Conservation (phyloP, 2,113 vertebrate genomes). For the Elephas maximus region DNA sequence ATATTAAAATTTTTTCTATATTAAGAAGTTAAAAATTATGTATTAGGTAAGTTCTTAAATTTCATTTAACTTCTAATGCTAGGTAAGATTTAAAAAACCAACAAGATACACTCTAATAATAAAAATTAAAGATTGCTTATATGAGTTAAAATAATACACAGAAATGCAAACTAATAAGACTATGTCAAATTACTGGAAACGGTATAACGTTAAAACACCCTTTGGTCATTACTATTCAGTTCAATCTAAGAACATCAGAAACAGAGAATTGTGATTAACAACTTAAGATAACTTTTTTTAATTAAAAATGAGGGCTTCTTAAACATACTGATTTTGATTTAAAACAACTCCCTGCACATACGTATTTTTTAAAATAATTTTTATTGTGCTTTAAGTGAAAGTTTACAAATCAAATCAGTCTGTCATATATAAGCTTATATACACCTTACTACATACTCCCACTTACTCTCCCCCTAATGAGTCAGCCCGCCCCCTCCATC, state of each 20-base stretch:
- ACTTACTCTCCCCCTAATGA: too few relatives aligned
- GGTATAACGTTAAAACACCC: not conserved
- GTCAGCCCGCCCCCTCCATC: too few relatives aligned
- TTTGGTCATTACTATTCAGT: not conserved
- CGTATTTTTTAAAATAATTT: not conserved
- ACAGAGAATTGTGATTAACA: not conserved
- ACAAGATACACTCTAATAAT: not conserved
- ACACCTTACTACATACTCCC: too few relatives aligned
- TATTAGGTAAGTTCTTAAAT: not conserved
- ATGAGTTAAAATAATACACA: not conserved
- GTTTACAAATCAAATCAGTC: too few relatives aligned
- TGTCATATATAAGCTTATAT: too few relatives aligned
- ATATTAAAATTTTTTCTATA: not conserved
- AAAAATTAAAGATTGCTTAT: not conserved
- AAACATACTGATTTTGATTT: not conserved
- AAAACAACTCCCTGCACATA: not conserved
- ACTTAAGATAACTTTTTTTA: not conserved
- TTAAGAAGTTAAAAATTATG: not conserved
- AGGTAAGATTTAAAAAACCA: not conserved
- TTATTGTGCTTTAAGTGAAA: too few relatives aligned
- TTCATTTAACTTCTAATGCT: not conserved
- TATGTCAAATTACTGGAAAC: not conserved
- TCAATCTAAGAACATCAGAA: not conserved
- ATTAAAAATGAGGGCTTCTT: slow-evolving; percentile 1
- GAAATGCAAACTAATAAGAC: not conserved